Evolutionary conservation across 2,888 invertebrate species (phyloP).

Genomic region (Baronia brevicornis): DNA sequence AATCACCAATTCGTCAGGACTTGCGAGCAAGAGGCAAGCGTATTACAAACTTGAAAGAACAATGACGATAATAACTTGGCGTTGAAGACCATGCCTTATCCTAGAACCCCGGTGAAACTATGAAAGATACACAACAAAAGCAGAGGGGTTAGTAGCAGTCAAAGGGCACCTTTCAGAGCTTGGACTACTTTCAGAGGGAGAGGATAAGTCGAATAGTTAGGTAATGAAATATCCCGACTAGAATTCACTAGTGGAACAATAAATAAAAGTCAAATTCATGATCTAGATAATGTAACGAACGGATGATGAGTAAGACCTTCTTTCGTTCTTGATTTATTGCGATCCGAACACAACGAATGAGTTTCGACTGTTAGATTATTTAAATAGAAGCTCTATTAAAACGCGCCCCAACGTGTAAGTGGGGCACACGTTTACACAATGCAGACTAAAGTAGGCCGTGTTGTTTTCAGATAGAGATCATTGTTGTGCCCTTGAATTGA

Average conservation of each 20-base stretch:
- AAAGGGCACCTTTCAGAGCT: too few species aligned
- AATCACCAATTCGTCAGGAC: too few species aligned
- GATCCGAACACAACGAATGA: constrained; percentile 11
- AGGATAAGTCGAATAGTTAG: too few species aligned
- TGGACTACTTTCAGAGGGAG: too few species aligned
- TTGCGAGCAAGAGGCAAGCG: too few species aligned
- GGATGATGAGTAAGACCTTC: constrained; percentile 14
- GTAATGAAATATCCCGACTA: neutral
- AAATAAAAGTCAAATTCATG: constrained; percentile 4
- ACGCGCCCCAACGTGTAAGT: constrained; percentile 6
- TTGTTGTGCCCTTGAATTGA: too few species aligned
- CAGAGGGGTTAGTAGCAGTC: too few species aligned
- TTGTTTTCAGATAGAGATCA: neutral
- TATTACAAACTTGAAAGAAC: too few species aligned
- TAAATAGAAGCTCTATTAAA: constrained; percentile 11
- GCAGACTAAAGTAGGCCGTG: neutral
- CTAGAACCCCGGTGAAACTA: too few species aligned
- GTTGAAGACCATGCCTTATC: too few species aligned
- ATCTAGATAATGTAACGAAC: neutral
- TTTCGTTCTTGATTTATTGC: constrained; percentile 10
- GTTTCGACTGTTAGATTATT: constrained; percentile 14
- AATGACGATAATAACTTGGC: too few species aligned
- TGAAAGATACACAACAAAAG: too few species aligned
- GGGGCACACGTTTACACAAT: constrained; percentile 6
- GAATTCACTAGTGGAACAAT: neutral